These are phyloP conservation scores for Columba guinea DNA, from an alignment of 2,797 vertebrate genomes.

Conservation along the genomic window DNA sequence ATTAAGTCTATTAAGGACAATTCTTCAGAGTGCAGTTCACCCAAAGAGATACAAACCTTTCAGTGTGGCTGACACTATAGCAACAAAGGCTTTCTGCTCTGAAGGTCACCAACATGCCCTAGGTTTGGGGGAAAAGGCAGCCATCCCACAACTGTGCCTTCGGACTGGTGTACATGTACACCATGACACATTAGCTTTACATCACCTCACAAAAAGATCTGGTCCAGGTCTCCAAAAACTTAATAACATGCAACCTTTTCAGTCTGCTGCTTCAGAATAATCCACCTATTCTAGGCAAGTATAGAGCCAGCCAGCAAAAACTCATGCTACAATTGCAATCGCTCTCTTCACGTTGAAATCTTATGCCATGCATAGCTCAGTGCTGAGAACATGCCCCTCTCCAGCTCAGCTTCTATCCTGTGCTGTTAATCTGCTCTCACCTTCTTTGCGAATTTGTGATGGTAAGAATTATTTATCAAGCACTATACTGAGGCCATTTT, in stretches of 20 bases:
- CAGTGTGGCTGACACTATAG: not conserved
- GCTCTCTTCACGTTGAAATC: not conserved
- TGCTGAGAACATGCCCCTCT: not conserved
- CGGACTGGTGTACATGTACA: not conserved
- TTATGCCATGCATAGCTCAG: not conserved
- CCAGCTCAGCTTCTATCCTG: not conserved
- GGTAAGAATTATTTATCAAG: not conserved
- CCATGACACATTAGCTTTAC: not conserved
- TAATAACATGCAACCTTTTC: not conserved
- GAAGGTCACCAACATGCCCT: not conserved
- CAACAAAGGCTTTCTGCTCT: not conserved
- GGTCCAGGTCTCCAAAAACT: not conserved
- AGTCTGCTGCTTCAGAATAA: constrained; percentile 12
- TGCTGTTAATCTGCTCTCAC: constrained; percentile 1
- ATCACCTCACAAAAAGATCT: not conserved
- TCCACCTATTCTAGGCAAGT: not conserved
- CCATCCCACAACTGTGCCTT: not conserved
- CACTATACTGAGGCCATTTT: not conserved
- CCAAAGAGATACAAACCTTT: not conserved
- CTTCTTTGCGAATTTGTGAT: not conserved
- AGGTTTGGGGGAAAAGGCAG: not conserved
- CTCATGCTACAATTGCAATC: not conserved
- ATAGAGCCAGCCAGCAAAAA: constrained; percentile 1
- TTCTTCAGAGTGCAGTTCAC: not conserved
- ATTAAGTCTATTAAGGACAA: not conserved